These are phyloP conservation scores for Eurosta solidaginis DNA, from an alignment of 1,140 invertebrate species.

Conservation along the genomic window DNA sequence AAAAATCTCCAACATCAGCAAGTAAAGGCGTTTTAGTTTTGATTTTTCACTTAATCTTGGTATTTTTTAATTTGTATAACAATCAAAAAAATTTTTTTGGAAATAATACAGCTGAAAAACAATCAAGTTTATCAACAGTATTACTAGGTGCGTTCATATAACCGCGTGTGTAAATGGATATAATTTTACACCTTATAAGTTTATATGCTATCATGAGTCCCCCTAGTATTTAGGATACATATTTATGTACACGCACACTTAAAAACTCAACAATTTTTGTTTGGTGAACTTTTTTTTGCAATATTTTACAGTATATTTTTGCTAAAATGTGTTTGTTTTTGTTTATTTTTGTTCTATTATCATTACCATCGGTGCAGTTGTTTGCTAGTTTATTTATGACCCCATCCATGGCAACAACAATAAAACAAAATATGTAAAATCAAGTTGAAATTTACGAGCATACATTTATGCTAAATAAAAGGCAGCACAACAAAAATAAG, in stretches of 20 bases:
- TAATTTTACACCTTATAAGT: too few species aligned
- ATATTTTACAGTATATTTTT: not conserved
- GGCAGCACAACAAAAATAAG: not conserved
- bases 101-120: too few species aligned
- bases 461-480: constrained; percentile 30
- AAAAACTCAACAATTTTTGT: not conserved
- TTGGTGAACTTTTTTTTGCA: not conserved
- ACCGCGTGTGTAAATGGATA: too few species aligned
- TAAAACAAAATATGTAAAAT: not conserved
- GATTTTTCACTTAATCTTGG: too few species aligned
- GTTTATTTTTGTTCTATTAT: constrained; percentile 26
- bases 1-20: too few species aligned
- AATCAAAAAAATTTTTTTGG: too few species aligned
- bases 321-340: not conserved
- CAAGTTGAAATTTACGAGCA: constrained; percentile 28
- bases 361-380: not conserved
- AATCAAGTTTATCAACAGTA: too few species aligned
- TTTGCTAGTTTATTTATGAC: constrained; percentile 18
- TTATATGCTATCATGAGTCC: too few species aligned
- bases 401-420: constrained; percentile 6
- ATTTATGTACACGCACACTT: not conserved
- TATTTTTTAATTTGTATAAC: too few species aligned
- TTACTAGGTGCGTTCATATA: too few species aligned
- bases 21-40: too few species aligned
- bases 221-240: too few species aligned